phyloP scores from a whole-genome alignment of 2,113 vertebrate genomes.

The Hippocampus barbouri region DNA sequence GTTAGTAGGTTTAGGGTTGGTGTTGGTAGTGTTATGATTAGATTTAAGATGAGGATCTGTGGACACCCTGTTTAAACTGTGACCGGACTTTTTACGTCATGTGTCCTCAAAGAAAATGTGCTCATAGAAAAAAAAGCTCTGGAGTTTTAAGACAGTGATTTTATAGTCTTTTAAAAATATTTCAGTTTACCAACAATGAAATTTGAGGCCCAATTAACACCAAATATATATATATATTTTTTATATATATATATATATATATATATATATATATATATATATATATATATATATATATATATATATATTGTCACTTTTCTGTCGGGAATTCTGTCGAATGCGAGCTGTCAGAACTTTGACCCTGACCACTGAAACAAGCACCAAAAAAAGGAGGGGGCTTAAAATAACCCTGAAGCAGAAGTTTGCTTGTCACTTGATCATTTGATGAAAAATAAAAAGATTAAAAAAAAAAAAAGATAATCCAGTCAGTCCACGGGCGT shows the following conservation, averaged over 20 bases:
- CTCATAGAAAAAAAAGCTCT: neutral
- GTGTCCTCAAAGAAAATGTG: neutral
- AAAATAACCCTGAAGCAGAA: neutral
- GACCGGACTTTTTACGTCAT: neutral
- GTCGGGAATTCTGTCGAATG: conserved; percentile 30
- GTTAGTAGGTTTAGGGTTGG: neutral
- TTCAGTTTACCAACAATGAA: neutral
- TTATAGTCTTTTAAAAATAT: neutral
- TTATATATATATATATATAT: neutral
- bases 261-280: neutral
- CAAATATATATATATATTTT: too few species aligned
- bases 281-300: neutral
- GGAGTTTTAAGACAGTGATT: neutral
- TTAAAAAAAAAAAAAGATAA: conserved; percentile 24
- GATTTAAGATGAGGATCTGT: neutral
- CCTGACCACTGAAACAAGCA: conserved; percentile 57
- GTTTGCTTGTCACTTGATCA: neutral
- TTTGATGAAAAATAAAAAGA: neutral
- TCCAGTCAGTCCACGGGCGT: conserved; percentile 48
- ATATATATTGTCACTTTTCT: conserved; percentile 20
- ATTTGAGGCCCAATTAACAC: neutral
- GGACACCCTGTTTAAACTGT: neutral
- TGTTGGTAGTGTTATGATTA: neutral
- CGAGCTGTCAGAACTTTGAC: conserved; percentile 29
- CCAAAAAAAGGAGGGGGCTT: neutral